phyloP scores from a whole-genome alignment of 2,113 vertebrate species.

The Sinosuthora webbiana region DNA sequence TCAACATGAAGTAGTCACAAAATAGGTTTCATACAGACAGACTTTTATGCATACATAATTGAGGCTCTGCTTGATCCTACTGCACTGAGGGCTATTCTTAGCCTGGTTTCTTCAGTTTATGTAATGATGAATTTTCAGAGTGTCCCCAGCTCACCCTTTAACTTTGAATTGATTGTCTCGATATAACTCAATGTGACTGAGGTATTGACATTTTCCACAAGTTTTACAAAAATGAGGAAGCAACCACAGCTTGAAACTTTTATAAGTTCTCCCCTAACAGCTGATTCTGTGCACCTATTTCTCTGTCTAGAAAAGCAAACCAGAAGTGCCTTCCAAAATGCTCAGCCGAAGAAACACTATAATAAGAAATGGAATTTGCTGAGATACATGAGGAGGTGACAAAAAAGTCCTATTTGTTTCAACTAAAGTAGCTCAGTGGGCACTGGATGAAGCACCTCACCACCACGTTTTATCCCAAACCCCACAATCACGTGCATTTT shows the following conservation, averaged over 20 bases:
- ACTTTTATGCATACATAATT: constrained; percentile 12
- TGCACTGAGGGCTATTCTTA: constrained; percentile 37
- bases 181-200: background rate
- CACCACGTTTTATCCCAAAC: fast-evolving
- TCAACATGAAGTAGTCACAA: background rate
- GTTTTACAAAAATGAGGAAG: background rate
- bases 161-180: constrained; percentile 1
- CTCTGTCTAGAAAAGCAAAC: background rate
- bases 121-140: constrained; percentile 47
- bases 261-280: background rate
- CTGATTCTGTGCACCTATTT: background rate
- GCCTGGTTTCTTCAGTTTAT: constrained; percentile 6
- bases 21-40: background rate
- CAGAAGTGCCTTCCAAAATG: background rate
- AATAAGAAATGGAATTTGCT: background rate
- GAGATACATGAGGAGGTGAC: background rate
- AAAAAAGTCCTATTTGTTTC: background rate
- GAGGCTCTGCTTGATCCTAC: constrained; percentile 28
- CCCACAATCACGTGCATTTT: background rate
- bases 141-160: background rate
- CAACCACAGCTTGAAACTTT: background rate
- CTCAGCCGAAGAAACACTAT: background rate
- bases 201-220: background rate
- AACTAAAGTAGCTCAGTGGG: background rate
- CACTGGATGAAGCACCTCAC: background rate